phyloP scores from a whole-genome alignment of 2,888 invertebrate species.

The Torymus auratus region DNA sequence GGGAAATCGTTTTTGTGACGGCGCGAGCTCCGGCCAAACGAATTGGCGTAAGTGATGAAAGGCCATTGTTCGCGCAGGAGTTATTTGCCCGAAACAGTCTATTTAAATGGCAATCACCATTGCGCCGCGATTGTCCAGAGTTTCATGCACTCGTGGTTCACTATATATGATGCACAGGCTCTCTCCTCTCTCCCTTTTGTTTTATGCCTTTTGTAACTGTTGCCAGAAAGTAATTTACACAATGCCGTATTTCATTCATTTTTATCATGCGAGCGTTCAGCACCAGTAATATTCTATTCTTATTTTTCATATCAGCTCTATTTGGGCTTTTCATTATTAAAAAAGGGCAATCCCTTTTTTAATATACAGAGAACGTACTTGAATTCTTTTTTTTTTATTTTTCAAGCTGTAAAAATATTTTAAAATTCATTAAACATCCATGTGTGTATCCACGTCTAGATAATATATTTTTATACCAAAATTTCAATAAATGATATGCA shows the following conservation, averaged over 20 bases:
- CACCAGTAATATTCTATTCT: constrained; percentile 4
- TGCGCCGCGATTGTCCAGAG: constrained; percentile 1
- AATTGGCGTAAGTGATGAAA: constrained; percentile 50
- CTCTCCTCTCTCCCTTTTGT: constrained; percentile 13
- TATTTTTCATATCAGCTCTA: background rate
- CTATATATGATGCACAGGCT: background rate
- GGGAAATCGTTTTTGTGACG: constrained; percentile 24
- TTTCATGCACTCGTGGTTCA: background rate
- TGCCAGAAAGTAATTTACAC: constrained; percentile 29
- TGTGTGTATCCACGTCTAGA: no score
- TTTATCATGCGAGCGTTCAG: constrained; percentile 26
- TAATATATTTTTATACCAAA: no score
- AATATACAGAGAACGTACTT: no score
- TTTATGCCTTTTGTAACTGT: constrained; percentile 11
- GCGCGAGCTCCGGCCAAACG: constrained; percentile 28
- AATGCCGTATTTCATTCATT: constrained; percentile 44
- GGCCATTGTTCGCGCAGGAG: constrained; percentile 23
- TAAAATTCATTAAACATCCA: no score
- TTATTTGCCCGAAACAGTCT: constrained; percentile 33
- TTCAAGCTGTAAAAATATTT: no score
- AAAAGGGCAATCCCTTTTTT: no score
- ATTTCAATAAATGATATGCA: no score
- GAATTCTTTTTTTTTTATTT: no score
- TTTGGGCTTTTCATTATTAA: no score
- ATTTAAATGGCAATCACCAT: constrained; percentile 36